Conservation (phyloP, 2,888 invertebrate species). For the Agrochola lota region DNA sequence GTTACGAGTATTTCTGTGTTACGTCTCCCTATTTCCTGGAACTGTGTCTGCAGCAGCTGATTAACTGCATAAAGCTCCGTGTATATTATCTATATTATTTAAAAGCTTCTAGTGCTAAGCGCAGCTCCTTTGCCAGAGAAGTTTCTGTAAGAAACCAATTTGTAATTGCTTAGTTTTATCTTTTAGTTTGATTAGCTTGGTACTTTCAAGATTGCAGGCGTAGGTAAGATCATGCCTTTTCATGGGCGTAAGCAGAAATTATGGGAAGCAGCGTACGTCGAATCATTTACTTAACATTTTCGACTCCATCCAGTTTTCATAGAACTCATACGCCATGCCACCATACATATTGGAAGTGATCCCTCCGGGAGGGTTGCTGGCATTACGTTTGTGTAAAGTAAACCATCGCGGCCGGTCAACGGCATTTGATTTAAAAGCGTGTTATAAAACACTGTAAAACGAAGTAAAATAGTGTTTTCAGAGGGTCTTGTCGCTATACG, state of each 20-base stretch:
- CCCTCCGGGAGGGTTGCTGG: too few species aligned
- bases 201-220: neutral
- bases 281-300: too few species aligned
- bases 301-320: too few species aligned
- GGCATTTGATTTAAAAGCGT: too few species aligned
- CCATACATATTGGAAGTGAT: too few species aligned
- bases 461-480: too few species aligned
- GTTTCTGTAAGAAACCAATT: constrained; percentile 17
- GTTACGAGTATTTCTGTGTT: constrained; percentile 51
- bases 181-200: neutral
- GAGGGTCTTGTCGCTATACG: too few species aligned
- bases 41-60: constrained; percentile 66
- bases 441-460: too few species aligned
- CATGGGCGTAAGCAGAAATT: neutral
- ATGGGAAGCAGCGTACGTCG: neutral
- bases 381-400: too few species aligned
- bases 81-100: constrained; percentile 63
- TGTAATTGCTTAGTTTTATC: constrained; percentile 11
- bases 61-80: constrained; percentile 62
- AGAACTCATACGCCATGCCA: too few species aligned
- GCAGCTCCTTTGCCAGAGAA: constrained; percentile 24
- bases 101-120: constrained; percentile 48
- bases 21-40: constrained; percentile 63
- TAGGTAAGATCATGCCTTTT: neutral
- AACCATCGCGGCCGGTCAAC: too few species aligned